Base-by-base conservation (phyloP, 2,888 invertebrate species). In the Macroteleia sp. region DNA sequence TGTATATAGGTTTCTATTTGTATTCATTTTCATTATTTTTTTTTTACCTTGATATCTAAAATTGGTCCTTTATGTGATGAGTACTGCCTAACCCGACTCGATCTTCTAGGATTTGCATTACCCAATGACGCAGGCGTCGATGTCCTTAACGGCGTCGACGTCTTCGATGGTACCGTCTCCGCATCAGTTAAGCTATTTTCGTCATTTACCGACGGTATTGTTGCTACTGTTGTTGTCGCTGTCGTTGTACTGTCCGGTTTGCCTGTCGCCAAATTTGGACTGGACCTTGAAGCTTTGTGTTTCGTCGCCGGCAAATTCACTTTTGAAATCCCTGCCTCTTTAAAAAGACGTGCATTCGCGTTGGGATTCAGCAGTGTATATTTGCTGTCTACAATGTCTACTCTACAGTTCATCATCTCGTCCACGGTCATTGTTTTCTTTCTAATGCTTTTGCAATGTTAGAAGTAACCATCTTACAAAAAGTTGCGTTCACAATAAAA, bases 41-140 rank as follows among this genome's bases (percentile, higher is more conserved):
- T 64, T 76, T 85, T 87, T 89, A 91, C 91, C 90, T 91, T 91
- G 69, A 91, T 88, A 79, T 90, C 89, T 81, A 91, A 86, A 78
- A 91, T 90, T 30, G 91, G 91, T 64, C 91, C 91, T 76, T 88
- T 91, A 81, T 91, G 91, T 42, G 83, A 84, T 10, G 86, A 85
- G 62, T 91, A 91, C 39, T 87, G 83, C 20, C 77, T 86, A 20
- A 85, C 85, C 14, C 79, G 59, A 2, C 77, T 19, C 1, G 57
- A 75, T 86, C 83, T 61, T 75, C 57, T 62, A 0, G 44, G 17
- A 12, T 75, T 57, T 10, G 2, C 3, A 9, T 3, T 16, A 1
- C 3, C 22, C 34, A 66, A n/a, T 36, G 57, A 20, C 10, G 5
- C 32, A 3, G 46, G 22, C 5, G 22, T 16, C 8, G 44, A 5